phyloP scores from a whole-genome alignment of 2,888 invertebrate species.

The Drosophila mayaguana region DNA sequence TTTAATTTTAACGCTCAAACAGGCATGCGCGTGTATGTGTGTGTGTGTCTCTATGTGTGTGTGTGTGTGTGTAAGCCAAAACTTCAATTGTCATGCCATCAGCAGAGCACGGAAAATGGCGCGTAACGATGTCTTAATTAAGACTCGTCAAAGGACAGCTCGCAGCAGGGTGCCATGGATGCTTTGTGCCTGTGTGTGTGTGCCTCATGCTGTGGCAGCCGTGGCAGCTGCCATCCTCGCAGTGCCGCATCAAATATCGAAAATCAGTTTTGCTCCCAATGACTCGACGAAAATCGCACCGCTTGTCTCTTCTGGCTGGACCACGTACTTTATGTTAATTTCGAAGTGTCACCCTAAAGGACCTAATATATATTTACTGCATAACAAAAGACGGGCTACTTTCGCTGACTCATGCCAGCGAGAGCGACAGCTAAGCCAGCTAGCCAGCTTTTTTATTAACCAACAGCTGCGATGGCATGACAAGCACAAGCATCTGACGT shows the following conservation, averaged over 20 bases:
- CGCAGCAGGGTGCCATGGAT: not conserved
- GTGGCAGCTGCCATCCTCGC: constrained; percentile 5
- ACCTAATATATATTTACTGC: not conserved
- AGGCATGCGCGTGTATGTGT: constrained; percentile 7
- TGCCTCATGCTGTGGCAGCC: constrained; percentile 11
- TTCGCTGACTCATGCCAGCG: constrained; percentile 2
- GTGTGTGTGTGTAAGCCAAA: constrained; percentile 8
- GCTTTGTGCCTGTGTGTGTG: not conserved
- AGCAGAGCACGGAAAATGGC: constrained; percentile 59
- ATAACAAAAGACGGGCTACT: not conserved
- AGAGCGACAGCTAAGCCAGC: not conserved
- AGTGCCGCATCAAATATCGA: constrained; percentile 37
- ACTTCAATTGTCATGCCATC: constrained; percentile 59
- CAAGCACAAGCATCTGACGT: not conserved
- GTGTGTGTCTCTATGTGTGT: not conserved
- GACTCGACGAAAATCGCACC: constrained; percentile 21
- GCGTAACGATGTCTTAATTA: constrained; percentile 73
- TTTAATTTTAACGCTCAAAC: constrained; percentile 50
- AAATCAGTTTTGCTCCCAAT: constrained; percentile 40
- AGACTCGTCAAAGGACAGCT: constrained; percentile 48
- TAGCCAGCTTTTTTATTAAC: not conserved
- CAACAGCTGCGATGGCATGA: constrained; percentile 1
- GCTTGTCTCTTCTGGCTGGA: not conserved
- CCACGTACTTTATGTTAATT: constrained; percentile 8
- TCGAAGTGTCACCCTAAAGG: constrained; percentile 10